A percentile compares a stretch with the other conserved stretches of the same genome.
These are phyloP conservation scores for Aquatica leii DNA, from an alignment of 2,888 invertebrate genomes.

Conservation along the genomic window DNA sequence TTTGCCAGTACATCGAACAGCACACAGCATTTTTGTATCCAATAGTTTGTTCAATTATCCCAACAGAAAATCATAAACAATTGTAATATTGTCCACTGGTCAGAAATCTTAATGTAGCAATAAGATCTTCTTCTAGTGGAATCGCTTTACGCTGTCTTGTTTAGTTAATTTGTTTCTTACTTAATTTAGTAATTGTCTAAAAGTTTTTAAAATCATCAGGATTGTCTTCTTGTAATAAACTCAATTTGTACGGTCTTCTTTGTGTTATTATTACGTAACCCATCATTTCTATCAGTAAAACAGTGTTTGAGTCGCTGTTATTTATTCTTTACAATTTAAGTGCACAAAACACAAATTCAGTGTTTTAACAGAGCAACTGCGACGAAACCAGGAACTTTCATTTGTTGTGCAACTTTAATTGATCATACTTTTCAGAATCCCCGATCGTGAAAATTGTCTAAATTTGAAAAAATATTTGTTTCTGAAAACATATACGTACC, in stretches of 20 bases:
- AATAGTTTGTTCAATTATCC: not conserved
- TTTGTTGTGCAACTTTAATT: not conserved
- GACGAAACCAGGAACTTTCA: not conserved
- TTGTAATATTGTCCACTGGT: not conserved
- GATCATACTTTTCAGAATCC: not conserved
- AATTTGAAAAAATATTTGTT: not conserved
- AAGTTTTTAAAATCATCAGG: conserved; percentile 1
- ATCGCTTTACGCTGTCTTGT: not conserved
- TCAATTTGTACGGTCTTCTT: not conserved
- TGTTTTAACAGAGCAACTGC: not conserved
- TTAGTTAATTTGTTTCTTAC: not conserved
- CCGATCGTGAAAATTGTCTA: not conserved
- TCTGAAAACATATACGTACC: not conserved
- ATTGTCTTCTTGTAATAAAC: not conserved
- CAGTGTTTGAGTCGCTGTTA: not conserved
- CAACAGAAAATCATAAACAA: not conserved
- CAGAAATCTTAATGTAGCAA: not conserved
- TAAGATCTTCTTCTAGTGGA: not conserved
- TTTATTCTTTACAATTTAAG: not conserved
- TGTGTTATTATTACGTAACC: not conserved
- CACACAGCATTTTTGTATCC: not conserved
- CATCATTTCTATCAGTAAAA: not conserved
- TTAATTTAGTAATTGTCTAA: not conserved
- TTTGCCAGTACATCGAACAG: not conserved
- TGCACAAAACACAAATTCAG: not conserved